These are phyloP conservation scores for Toxotes chatareus DNA, from an alignment of 2,113 vertebrate species.

Conservation along the genomic window DNA sequence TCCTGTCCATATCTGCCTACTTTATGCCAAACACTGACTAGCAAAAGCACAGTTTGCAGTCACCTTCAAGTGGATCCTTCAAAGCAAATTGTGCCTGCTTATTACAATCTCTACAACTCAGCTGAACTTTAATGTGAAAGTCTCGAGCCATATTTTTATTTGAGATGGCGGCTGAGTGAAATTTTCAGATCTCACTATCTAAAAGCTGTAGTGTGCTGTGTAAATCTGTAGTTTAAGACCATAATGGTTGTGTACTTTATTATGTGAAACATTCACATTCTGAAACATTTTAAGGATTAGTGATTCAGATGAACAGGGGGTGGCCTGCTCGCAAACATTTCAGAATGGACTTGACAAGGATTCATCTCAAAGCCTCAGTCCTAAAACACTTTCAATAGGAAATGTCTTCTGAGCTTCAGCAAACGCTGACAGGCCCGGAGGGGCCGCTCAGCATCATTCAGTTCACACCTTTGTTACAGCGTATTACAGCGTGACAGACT, in stretches of 20 bases:
- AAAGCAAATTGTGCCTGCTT: constrained; percentile 85
- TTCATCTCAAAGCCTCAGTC: constrained; percentile 40
- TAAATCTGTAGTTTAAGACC: constrained; percentile 38
- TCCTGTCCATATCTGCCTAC: constrained; percentile 47
- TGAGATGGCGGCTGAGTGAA: constrained; percentile 50
- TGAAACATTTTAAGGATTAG: constrained; percentile 4
- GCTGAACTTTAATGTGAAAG: constrained; percentile 60
- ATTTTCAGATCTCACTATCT: constrained; percentile 32
- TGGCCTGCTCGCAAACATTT: constrained; percentile 41
- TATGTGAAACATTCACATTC: constrained; percentile 41
- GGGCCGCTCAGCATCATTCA: constrained; percentile 27
- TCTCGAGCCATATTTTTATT: constrained; percentile 67
- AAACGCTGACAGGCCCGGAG: constrained; percentile 29
- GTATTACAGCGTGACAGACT: constrained; percentile 14
- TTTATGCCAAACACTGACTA: constrained; percentile 91
- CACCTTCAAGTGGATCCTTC: constrained; percentile 80
- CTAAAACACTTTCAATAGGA: constrained; percentile 29
- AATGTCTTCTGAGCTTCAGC: constrained; percentile 29
- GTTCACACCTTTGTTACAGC: constrained; percentile 29
- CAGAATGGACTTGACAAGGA: constrained; percentile 40
- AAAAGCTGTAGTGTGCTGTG: constrained; percentile 44
- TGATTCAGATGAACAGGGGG: constrained; percentile 27
- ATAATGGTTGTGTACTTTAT: constrained; percentile 44
- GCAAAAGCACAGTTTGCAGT: constrained; percentile 81
- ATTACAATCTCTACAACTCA: constrained; percentile 77